Percentiles rank a stretch among this genome's conserved stretches.
Evolutionary conservation across 2,797 vertebrate genomes (phyloP).

Genomic region (Cuniculus paca): DNA sequence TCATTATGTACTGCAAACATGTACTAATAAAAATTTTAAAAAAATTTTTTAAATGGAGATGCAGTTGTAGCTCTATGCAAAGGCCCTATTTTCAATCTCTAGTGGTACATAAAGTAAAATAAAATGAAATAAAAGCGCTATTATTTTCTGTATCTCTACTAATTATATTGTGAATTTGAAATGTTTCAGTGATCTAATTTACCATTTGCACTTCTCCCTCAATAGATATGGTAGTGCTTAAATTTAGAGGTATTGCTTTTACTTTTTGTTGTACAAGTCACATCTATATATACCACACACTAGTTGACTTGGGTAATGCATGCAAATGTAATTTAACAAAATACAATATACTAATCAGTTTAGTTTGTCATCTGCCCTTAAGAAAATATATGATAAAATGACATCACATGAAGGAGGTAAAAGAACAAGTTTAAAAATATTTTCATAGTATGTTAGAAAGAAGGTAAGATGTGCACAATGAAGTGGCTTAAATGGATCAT

Average conservation of each 20-base stretch:
- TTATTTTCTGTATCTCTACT: neutral
- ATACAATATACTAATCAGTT: neutral
- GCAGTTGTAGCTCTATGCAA: neutral
- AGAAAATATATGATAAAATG: neutral
- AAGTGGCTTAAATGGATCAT: neutral
- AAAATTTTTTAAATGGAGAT: neutral
- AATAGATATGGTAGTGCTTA: neutral
- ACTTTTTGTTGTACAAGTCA: neutral
- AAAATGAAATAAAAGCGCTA: neutral
- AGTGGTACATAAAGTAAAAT: neutral
- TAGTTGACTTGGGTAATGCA: neutral
- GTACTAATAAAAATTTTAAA: neutral
- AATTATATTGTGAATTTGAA: neutral
- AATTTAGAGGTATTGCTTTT: neutral
- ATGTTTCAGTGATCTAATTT: neutral
- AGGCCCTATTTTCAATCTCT: neutral
- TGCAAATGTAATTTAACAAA: neutral
- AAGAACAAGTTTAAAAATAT: neutral
- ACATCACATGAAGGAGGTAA: neutral
- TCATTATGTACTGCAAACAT: neutral
- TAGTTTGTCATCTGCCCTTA: neutral
- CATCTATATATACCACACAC: neutral
- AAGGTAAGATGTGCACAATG: neutral
- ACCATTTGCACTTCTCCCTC: neutral
- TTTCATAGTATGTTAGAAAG: neutral